Conservation (phyloP, 2,113 vertebrate species). For the Fulmarus glacialis region DNA sequence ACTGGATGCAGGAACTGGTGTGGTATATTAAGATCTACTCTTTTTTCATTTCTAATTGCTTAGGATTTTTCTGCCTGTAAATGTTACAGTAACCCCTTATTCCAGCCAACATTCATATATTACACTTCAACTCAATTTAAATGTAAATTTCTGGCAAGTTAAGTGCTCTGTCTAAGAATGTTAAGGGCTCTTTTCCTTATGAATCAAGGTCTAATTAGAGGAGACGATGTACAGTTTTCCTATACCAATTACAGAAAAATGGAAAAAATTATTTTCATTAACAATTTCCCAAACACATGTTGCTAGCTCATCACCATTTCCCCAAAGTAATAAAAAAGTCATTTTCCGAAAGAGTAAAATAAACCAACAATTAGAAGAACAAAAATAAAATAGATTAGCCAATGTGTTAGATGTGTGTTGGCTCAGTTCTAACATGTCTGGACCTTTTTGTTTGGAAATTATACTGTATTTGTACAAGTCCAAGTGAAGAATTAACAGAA, state of each 20-base stretch:
- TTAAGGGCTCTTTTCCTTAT: slow-evolving; percentile 75
- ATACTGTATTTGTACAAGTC: slow-evolving; percentile 63
- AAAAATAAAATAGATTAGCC: slow-evolving; percentile 67
- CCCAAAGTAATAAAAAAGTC: slow-evolving; percentile 50
- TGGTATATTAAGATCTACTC: slow-evolving; percentile 48
- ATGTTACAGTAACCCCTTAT: slow-evolving; percentile 70
- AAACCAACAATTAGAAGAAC: slow-evolving; percentile 67
- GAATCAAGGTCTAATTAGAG: slow-evolving; percentile 77
- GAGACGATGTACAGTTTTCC: slow-evolving; percentile 64
- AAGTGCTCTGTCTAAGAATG: slow-evolving; percentile 75
- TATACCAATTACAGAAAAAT: slow-evolving; percentile 74
- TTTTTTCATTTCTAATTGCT: slow-evolving; percentile 67
- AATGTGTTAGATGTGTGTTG: slow-evolving; percentile 60
- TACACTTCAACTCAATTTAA: slow-evolving; percentile 83
- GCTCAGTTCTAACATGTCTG: slow-evolving; percentile 58
- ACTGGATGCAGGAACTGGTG: neutral
- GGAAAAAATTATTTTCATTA: slow-evolving; percentile 72
- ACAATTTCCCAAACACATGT: slow-evolving; percentile 58
- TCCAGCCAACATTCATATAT: slow-evolving; percentile 70
- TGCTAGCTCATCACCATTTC: slow-evolving; percentile 31
- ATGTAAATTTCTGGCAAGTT: slow-evolving; percentile 81
- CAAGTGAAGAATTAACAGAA: slow-evolving; percentile 67
- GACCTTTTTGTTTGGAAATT: slow-evolving; percentile 64
- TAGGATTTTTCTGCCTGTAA: slow-evolving; percentile 59
- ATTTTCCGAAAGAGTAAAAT: slow-evolving; percentile 68